Evolutionary conservation across 2,888 invertebrate genomes (phyloP).

Genomic region (Microdon myrmicae): DNA sequence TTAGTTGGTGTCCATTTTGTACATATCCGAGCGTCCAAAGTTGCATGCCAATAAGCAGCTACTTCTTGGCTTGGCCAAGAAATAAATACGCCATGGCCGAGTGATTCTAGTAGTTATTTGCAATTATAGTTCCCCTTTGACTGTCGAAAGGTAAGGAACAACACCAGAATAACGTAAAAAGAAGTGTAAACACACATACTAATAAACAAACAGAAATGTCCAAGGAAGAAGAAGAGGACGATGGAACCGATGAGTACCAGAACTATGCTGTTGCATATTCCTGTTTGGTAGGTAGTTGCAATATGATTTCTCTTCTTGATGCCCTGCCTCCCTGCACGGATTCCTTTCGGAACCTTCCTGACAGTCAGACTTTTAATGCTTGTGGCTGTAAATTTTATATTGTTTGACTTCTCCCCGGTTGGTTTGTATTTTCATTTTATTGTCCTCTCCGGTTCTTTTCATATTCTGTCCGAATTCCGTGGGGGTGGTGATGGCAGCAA

Average conservation of each 20-base stretch:
- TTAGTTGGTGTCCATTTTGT: neutral
- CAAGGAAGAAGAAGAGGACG: conserved; percentile 12
- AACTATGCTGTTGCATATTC: neutral
- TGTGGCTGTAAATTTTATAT: conserved; percentile 45
- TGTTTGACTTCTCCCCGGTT: conserved; percentile 38
- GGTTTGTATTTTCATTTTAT: neutral
- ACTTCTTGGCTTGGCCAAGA: conserved; percentile 38
- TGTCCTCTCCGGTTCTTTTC: conserved; percentile 1
- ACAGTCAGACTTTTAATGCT: conserved; percentile 19
- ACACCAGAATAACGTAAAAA: no score
- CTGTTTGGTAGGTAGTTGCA: conserved; percentile 19
- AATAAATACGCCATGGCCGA: conserved; percentile 46
- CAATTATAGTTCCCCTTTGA: conserved; percentile 38
- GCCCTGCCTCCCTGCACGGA: no score
- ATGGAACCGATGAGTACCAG: conserved; percentile 1
- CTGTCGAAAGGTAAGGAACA: conserved; percentile 26
- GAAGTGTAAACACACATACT: neutral
- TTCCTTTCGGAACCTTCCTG: no score
- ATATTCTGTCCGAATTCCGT: conserved; percentile 4
- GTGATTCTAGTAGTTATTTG: conserved; percentile 49
- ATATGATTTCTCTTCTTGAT: no score
- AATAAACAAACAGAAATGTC: conserved; percentile 18
- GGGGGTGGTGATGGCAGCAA: conserved; percentile 12
- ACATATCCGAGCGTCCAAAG: conserved; percentile 17
- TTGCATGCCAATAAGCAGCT: conserved; percentile 43